These are phyloP conservation scores for Phalacrocorax carbo DNA, from an alignment of 2,113 vertebrate species.

Conservation along the genomic window DNA sequence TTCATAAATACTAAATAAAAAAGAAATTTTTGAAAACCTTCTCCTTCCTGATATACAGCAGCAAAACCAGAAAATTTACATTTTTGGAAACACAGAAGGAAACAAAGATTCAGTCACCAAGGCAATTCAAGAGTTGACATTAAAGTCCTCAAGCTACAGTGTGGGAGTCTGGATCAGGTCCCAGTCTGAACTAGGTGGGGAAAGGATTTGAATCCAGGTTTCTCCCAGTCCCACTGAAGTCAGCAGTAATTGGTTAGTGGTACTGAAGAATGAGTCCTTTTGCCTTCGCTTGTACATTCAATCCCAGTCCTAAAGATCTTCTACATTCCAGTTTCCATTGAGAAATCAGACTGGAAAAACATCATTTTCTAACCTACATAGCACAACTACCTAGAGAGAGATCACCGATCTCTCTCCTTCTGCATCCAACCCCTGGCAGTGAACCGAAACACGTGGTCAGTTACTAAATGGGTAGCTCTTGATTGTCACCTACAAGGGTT, in stretches of 20 bases:
- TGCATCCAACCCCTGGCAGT: accelerated
- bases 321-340: accelerated
- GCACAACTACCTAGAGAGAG: not conserved
- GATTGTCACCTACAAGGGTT: not conserved
- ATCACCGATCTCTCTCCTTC: not conserved
- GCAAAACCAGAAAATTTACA: not conserved
- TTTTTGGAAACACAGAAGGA: not conserved
- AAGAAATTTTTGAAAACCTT: not conserved
- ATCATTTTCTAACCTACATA: not conserved
- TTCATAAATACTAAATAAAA: not conserved
- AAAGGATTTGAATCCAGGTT: not conserved
- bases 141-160: not conserved
- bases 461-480: not conserved
- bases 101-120: not conserved
- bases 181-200: not conserved
- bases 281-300: not conserved
- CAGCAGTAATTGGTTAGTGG: not conserved
- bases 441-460: not conserved
- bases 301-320: not conserved
- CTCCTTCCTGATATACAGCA: not conserved
- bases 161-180: not conserved
- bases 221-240: not conserved
- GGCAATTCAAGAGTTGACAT: not conserved
- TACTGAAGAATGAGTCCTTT: not conserved
- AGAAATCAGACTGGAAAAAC: not conserved